Evolutionary conservation across 1,140 invertebrate genomes (phyloP), one percentile per base, ranked within the genome.

Genomic region (Calliopsis andreniformis): DNA sequence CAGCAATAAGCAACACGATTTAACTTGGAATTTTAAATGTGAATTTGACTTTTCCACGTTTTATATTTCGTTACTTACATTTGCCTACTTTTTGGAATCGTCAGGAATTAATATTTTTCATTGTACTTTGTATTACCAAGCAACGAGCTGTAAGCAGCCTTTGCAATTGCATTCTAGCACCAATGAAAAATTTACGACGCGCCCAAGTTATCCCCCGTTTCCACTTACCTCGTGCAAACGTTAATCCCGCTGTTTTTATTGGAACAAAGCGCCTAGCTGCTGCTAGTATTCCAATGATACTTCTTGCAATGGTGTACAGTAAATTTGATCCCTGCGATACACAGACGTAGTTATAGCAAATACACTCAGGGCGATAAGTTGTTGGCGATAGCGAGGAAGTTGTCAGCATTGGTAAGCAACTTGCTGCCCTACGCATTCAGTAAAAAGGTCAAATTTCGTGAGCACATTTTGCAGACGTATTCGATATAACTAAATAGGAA

Each of bases 191-290:
- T 67, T 55, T 42, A 35, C 62, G 32, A 6, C 16, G 4, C 1
- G 5, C 25, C 18, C 18, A 42, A 4, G 28, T 23, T 55, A 43
- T 43, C 23, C 35, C 39, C 18, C 18, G 42, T 55, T 30, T 7
- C 45, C 35, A 39, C 16, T 47, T 43, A 28, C 2, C 10, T 14
- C 23, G 6, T 23, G 49, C 51, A 23, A 69, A 51, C 47, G 63
- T 66, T 66, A 66, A 30, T 53, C 58, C 45, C 3, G 14, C 30
- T 39, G 69, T 53, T 72, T 62, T 72, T 63, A 51, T 14, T 28
- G 32, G 32, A 20, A 28, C 10, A 23, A 16, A n/a, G 20, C 28
- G 16, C 12, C 43, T 14, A 16, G 23, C 16, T 35, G 32, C 1
- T 62, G 6, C 32, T 28, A 10, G 18, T 16, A 39, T 47, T 28